Evolutionary conservation across 1,140 invertebrate species (phyloP).

Genomic region (Tetramorium simillimum): DNA sequence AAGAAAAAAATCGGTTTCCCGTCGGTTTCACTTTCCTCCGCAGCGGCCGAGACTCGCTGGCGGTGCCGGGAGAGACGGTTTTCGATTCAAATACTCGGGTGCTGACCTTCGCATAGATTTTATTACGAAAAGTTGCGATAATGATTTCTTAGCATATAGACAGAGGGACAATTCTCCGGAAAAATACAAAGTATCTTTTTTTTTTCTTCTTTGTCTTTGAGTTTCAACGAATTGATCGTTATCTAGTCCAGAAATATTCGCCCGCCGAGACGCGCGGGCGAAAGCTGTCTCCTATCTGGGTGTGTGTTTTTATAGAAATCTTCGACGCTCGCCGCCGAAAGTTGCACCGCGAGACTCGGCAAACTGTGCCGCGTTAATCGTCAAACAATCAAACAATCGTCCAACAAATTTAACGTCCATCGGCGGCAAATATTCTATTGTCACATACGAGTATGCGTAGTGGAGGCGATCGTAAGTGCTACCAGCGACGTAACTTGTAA

Average conservation of each 20-base stretch:
- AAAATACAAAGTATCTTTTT: slow-evolving; percentile 52
- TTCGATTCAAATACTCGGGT: slow-evolving; percentile 21
- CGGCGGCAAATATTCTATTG: slow-evolving; percentile 56
- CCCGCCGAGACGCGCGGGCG: slow-evolving; percentile 32
- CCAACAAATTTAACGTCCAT: slow-evolving; percentile 32
- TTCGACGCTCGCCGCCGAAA: slow-evolving; percentile 15
- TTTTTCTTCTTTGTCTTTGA: neutral
- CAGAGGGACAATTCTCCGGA: slow-evolving; percentile 40
- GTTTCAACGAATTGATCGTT: slow-evolving; percentile 38
- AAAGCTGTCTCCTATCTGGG: neutral
- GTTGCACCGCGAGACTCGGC: slow-evolving; percentile 2
- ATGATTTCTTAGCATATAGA: slow-evolving; percentile 53
- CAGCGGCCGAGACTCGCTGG: neutral
- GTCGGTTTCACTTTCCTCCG: neutral
- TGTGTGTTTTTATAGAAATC: slow-evolving; percentile 16
- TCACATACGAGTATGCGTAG: slow-evolving; percentile 46
- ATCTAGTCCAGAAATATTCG: slow-evolving; percentile 44
- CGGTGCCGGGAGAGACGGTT: neutral
- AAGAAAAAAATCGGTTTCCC: neutral
- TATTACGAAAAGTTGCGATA: slow-evolving; percentile 57
- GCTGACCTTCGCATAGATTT: slow-evolving; percentile 45
- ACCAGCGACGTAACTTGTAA: slow-evolving; percentile 47
- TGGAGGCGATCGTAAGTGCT: slow-evolving; percentile 42
- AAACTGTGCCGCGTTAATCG: neutral
- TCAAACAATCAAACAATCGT: neutral